Base-by-base conservation (phyloP, 2,797 vertebrate species). In the Gymnothorax javanicus region DNA sequence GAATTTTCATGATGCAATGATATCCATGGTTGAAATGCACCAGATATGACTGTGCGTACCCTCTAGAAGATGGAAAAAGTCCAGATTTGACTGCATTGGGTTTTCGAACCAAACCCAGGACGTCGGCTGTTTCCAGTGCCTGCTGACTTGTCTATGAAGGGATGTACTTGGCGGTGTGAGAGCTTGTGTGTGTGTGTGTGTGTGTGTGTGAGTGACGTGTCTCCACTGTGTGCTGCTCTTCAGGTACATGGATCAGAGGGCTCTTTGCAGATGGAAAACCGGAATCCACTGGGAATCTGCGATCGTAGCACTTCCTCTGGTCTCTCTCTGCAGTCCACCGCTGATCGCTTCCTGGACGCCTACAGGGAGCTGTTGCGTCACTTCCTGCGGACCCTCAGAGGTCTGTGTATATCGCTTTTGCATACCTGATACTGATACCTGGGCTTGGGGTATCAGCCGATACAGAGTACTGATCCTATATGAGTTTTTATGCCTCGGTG, bases 161-260 rank as follows among this genome's bases (percentile, higher is more conserved):
- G 71, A 71, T 71, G 67, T 8, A 71, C 67, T 25, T 3, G 67
- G 6, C 6, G 12, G 67, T n/a, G 67, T 43, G 33, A 43, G 33
- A 43, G 33, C 33, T 43, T 43, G 33, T 43, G 33, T 43, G 33
- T 43, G 33, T 43, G 33, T 43, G 33, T 43, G 33, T 43, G 33
- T 43, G 33, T 43, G 33, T 43, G 33, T 1, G 33, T 43, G 33
- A 43, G 2, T 43, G 2, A 43, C 33, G 33, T 13, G 27, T 75
- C 15, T 43, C 15, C 1, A 3, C 71, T 43, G 27, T 43, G 9
- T 13, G 8, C 71, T 75, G 27, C 33, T 12, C 17, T 11, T 2
- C 87, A 93, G 93, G 90, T 94, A 4, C 89, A 87, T 0, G 92
- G 93, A 0, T 93, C 91, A 2, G 91, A 91, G 56, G 94, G 94